Evolutionary conservation across 1,140 invertebrate genomes (phyloP), one percentile per base, ranked within the genome.

Genomic region (Drosophila baimaii): DNA sequence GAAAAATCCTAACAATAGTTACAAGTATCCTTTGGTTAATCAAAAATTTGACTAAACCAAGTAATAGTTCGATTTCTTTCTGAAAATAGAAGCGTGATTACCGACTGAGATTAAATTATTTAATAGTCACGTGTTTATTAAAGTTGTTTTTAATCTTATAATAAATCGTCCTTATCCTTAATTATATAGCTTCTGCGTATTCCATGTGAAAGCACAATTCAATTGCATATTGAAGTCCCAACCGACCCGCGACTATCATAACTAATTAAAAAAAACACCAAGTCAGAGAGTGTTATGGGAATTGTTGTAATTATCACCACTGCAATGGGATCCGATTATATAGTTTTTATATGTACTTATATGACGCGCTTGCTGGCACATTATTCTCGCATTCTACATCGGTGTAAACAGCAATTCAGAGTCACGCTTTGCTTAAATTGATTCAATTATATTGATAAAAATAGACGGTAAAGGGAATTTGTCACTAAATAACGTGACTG

Each of bases 391-490:
- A 35, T 29, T 58, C 49, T 41, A 59, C 37, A 71, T 47, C 35
- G 56, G 65, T 71, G 78, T 62, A 31, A 62, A 65, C 58, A 59
- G 35, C 63, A 75, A 75, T 80, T 80, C 51, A 47, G 27, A 39
- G 79, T 82, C 79, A 82, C 79, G 79, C 81, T 81, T 82, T 70
- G 33, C 44, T 54, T 54, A 68, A 73, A 63, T 65, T 69, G 69
- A 78, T 61, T 81, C 43, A 82, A 56, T 77, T 63, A 46, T 61
- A 78, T 75, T 78, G 66, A 75, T 75, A 51, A 75, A 64, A 64
- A 74, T 54, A 75, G 21, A 75, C 29, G 39, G n/a, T 29, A 31
- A 44, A 35, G 27, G 15, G 23, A 59, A 49, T 47, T 71, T 47
- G 43, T 43, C 59, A 72, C 47, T 31, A 39, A 44, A 21, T 66